Evolutionary conservation across 1,140 invertebrate genomes (phyloP).

Genomic region (Drosophila nannoptera): DNA sequence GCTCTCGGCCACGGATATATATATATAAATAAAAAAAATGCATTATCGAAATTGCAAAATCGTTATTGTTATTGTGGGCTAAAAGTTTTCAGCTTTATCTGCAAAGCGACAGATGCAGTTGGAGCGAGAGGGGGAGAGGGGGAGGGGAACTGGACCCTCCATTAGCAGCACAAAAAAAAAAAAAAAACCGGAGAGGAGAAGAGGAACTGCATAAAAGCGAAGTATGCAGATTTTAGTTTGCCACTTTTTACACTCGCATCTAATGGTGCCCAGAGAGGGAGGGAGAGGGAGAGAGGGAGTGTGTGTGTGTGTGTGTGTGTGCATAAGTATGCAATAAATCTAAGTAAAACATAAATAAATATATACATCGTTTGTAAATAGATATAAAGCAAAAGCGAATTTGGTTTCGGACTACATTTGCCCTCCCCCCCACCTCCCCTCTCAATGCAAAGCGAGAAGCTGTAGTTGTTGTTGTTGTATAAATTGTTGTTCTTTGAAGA

Average conservation of each 20-base stretch:
- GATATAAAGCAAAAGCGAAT: constrained; percentile 2
- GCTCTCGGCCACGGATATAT: constrained; percentile 24
- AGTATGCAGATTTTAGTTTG: constrained; percentile 60
- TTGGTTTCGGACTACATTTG: constrained; percentile 11
- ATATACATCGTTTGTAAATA: constrained; percentile 22
- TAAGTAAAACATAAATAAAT: constrained; percentile 51
- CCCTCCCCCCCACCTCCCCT: too few species aligned
- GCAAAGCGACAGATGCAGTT: constrained; percentile 25
- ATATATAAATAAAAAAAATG: constrained; percentile 52
- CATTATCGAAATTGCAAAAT: constrained; percentile 75
- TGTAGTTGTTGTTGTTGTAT: constrained; percentile 34
- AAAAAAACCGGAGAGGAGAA: constrained; percentile 24
- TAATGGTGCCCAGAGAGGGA: constrained; percentile 34
- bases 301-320: constrained; percentile 28
- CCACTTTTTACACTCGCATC: constrained; percentile 30
- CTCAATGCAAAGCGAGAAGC: constrained; percentile 25
- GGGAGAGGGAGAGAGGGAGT: constrained; percentile 9
- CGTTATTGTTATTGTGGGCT: constrained; percentile 63
- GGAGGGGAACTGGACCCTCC: constrained; percentile 20
- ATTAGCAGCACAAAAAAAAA: constrained; percentile 32
- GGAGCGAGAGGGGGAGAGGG: constrained; percentile 7
- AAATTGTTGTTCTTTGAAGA: constrained; percentile 45
- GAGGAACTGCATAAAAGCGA: constrained; percentile 29
- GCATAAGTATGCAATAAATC: constrained; percentile 75
- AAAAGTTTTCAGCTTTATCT: constrained; percentile 64